Evolutionary conservation across 2,888 invertebrate genomes (phyloP).

Genomic region (Eledone cirrhosa): DNA sequence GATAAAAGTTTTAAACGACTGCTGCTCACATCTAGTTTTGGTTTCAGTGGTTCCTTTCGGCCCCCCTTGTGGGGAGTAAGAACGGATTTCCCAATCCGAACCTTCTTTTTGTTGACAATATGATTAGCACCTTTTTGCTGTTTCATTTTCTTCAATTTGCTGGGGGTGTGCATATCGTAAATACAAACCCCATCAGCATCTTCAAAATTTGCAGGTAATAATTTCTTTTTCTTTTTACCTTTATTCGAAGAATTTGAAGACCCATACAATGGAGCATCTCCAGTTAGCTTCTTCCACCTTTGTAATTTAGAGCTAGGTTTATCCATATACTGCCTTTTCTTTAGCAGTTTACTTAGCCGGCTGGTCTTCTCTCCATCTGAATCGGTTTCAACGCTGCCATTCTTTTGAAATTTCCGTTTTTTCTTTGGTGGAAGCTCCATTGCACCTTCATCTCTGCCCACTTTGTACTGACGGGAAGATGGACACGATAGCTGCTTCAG

Average conservation of each 20-base stretch:
- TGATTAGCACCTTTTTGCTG: constrained; percentile 2
- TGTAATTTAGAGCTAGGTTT: not conserved
- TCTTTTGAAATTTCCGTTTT: not conserved
- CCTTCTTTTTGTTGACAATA: constrained; percentile 5
- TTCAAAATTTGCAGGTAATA: not conserved
- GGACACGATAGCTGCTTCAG: not conserved
- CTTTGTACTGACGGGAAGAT: constrained; percentile 4
- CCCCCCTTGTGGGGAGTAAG: not conserved
- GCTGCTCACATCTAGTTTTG: not conserved
- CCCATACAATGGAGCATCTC: not conserved
- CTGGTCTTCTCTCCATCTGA: not conserved
- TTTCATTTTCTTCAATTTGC: not conserved
- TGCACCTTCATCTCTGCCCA: not conserved
- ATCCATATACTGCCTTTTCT: not conserved
- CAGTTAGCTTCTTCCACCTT: not conserved
- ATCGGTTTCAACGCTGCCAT: not conserved
- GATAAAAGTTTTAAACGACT: not conserved
- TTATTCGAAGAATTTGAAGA: not conserved
- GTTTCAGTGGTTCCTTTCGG: not conserved
- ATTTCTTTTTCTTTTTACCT: not conserved
- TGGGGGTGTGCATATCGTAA: not conserved
- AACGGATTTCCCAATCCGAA: not conserved
- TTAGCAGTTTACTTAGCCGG: not conserved
- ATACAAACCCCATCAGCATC: not conserved
- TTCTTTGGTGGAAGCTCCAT: not conserved